Evolutionary conservation across 2,888 invertebrate genomes (phyloP).

Genomic region (Cistogaster globosa): DNA sequence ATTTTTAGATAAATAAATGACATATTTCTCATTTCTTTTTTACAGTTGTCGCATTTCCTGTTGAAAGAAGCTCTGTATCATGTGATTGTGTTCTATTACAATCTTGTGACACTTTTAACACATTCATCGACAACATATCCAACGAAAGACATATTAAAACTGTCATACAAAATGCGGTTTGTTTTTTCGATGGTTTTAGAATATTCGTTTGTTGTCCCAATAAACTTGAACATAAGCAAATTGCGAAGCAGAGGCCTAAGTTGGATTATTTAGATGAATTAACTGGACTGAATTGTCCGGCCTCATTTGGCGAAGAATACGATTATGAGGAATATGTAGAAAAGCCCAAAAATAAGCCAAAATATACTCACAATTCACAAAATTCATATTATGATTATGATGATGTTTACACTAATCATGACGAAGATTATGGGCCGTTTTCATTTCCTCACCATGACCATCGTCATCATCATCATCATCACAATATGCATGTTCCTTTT

Average conservation of each 20-base stretch:
- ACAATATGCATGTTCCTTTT: slow-evolving; percentile 20
- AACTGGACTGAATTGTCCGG: slow-evolving; percentile 61
- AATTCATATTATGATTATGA: not conserved
- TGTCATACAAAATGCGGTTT: slow-evolving; percentile 55
- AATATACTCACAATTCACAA: slow-evolving; percentile 16
- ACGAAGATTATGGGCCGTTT: slow-evolving; percentile 29
- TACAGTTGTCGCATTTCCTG: slow-evolving; percentile 32
- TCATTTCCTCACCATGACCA: slow-evolving; percentile 10
- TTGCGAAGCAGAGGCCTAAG: slow-evolving; percentile 48
- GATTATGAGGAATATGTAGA: slow-evolving; percentile 64
- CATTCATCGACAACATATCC: slow-evolving; percentile 73
- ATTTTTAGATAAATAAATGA: not conserved
- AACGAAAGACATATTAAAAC: slow-evolving; percentile 30
- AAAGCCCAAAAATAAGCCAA: slow-evolving; percentile 8
- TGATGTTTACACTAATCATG: not conserved
- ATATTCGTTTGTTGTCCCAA: slow-evolving; percentile 65
- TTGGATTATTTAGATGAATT: slow-evolving; percentile 66
- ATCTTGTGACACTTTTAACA: slow-evolving; percentile 77
- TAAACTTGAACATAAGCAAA: slow-evolving; percentile 36
- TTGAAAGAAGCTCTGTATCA: slow-evolving; percentile 27
- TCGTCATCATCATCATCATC: slow-evolving; percentile 10
- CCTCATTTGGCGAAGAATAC: slow-evolving; percentile 63
- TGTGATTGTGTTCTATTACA: slow-evolving; percentile 79
- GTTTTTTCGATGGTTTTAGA: slow-evolving; percentile 54
- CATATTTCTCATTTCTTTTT: not conserved